phyloP scores from a whole-genome alignment of 2,797 vertebrate species.

The Melanotaenia trifasciata region DNA sequence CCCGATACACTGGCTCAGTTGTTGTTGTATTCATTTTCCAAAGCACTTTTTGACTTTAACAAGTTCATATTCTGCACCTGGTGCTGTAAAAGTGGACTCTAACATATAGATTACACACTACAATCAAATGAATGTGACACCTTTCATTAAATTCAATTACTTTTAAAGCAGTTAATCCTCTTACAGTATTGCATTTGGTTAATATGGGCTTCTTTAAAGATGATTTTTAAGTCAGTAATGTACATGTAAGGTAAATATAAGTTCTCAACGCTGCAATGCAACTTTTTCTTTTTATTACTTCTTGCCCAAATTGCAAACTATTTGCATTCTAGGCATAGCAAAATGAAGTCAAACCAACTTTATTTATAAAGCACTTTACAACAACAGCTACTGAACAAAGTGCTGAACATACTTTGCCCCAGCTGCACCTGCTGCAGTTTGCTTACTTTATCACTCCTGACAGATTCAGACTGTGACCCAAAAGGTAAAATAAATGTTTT shows the following conservation, averaged over 20 bases:
- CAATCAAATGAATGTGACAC: conserved; percentile 44
- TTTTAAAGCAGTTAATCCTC: conserved; percentile 28
- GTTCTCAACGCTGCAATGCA: conserved; percentile 3
- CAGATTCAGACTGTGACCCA: conserved; percentile 57
- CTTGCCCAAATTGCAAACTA: conserved; percentile 29
- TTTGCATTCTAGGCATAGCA: conserved; percentile 24
- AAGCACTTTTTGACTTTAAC: conserved; percentile 63
- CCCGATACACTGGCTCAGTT: conserved; percentile 19
- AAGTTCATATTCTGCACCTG: conserved; percentile 39
- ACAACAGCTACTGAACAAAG: too few species aligned
- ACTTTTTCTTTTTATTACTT: conserved; percentile 1
- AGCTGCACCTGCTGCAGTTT: conserved; percentile 43
- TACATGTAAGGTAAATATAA: neutral
- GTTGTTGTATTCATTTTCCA: conserved; percentile 25
- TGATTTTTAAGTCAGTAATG: neutral
- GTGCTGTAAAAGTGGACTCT: conserved; percentile 23
- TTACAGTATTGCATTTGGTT: conserved; percentile 2
- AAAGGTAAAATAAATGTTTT: conserved; percentile 52
- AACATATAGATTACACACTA: conserved; percentile 23
- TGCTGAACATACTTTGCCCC: conserved; percentile 3
- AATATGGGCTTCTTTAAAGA: neutral
- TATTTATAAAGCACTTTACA: too few species aligned
- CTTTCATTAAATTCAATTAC: conserved; percentile 22
- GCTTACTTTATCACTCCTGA: conserved; percentile 55
- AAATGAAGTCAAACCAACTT: too few species aligned